Conservation (phyloP, 2,888 invertebrate genomes). For the Scaptomyza cyrtandrae region DNA sequence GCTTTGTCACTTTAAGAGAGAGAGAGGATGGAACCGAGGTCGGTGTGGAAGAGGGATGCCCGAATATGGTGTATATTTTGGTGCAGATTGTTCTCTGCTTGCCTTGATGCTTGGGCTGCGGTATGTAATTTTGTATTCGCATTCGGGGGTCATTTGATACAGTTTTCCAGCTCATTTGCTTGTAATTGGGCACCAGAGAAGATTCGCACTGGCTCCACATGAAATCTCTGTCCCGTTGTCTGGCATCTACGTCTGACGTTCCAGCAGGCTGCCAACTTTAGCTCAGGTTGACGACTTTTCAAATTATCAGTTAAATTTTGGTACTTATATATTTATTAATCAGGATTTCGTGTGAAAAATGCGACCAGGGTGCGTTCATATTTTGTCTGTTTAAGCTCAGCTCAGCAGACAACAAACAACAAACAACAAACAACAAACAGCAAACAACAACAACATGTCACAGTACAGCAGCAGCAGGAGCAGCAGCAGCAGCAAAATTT, state of each 20-base stretch:
- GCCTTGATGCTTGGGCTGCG: constrained; percentile 22
- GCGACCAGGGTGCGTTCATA: constrained; percentile 63
- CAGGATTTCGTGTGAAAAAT: constrained; percentile 83
- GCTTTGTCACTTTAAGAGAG: constrained; percentile 81
- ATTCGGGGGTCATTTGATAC: constrained; percentile 84
- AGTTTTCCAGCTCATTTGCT: constrained; percentile 85
- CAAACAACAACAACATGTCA: constrained; percentile 38
- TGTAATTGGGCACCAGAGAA: constrained; percentile 84
- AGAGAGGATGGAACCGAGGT: not conserved
- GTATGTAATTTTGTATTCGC: constrained; percentile 75
- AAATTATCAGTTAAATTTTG: constrained; percentile 75
- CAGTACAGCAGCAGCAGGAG: constrained; percentile 40
- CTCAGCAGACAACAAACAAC: constrained; percentile 62
- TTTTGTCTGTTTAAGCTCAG: constrained; percentile 61
- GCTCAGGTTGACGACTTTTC: constrained; percentile 79
- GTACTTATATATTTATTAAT: constrained; percentile 76
- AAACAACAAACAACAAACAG: too few species aligned
- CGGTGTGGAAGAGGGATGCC: not conserved
- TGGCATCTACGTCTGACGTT: constrained; percentile 20
- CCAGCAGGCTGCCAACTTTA: constrained; percentile 44
- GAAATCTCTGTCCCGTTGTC: constrained; percentile 48
- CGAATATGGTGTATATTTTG: constrained; percentile 45
- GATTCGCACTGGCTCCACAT: constrained; percentile 64
- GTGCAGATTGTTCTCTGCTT: constrained; percentile 51
- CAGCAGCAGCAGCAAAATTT: constrained; percentile 29